phyloP scores from a whole-genome alignment of 2,113 vertebrate genomes.

The Labeo catla region DNA sequence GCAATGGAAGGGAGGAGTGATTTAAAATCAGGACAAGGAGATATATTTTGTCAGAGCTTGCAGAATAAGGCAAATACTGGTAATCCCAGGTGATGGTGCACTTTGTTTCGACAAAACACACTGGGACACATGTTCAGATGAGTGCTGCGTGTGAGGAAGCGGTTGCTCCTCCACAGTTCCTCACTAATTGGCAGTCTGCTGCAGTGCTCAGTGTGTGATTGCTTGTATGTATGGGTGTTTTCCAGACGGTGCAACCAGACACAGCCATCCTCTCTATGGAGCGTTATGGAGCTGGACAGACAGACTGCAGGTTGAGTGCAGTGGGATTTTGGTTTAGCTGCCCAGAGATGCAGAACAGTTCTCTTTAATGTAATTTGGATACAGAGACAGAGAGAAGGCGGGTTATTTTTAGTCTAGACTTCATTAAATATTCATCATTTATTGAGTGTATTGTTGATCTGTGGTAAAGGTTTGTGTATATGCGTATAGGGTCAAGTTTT shows the following conservation, averaged over 20 bases:
- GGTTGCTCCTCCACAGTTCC: conserved; percentile 36
- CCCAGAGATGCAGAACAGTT: not conserved
- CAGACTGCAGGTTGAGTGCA: conserved; percentile 1
- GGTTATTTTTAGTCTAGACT: conserved; percentile 69
- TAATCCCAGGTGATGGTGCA: conserved; percentile 38
- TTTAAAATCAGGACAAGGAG: not conserved
- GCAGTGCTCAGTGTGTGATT: conserved; percentile 40
- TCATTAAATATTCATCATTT: conserved; percentile 69
- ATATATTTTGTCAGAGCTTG: conserved; percentile 39
- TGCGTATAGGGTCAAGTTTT: not conserved
- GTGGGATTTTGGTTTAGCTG: not conserved
- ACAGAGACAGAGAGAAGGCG: conserved; percentile 20
- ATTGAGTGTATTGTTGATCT: not conserved
- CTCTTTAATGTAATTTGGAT: conserved; percentile 6
- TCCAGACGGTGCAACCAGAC: conserved; percentile 31
- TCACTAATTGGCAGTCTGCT: conserved; percentile 46
- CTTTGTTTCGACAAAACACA: conserved; percentile 49
- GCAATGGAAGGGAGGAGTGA: conserved; percentile 28
- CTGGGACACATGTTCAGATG: conserved; percentile 24
- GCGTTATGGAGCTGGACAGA: not conserved
- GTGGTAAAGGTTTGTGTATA: conserved; percentile 10
- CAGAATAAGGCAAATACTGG: conserved; percentile 40
- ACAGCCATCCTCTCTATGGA: conserved; percentile 9
- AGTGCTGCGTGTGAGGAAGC: conserved; percentile 26
- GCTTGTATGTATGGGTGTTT: conserved; percentile 44